Evolutionary conservation across 2,797 vertebrate species (phyloP).

Genomic region (Brachyrhaphis roseni): DNA sequence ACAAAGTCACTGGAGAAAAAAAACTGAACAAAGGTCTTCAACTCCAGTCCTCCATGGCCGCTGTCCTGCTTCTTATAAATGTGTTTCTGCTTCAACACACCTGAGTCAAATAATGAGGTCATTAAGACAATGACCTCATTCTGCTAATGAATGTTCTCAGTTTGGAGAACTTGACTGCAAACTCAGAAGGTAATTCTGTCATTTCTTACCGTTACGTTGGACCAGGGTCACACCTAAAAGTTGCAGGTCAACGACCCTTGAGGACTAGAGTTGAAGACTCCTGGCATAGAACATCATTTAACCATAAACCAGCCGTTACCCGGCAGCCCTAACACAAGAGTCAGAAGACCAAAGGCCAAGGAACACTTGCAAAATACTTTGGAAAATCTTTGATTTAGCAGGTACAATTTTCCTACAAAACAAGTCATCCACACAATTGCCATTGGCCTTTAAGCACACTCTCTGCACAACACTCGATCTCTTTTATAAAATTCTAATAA

Average conservation of each 20-base stretch:
- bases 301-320: neutral
- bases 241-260: neutral
- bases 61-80: too few relatives aligned
- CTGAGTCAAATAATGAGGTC: too few relatives aligned
- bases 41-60: neutral
- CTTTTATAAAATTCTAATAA: neutral
- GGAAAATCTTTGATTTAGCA: neutral
- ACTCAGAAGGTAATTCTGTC: too few relatives aligned
- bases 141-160: too few relatives aligned
- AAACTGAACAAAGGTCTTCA: neutral
- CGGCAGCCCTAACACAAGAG: neutral
- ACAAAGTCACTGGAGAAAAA: neutral
- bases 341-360: neutral
- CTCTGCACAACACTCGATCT: neutral
- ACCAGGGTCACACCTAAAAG: too few relatives aligned
- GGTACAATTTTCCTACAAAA: neutral
- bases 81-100: too few relatives aligned
- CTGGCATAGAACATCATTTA: neutral
- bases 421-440: neutral
- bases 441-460: neutral
- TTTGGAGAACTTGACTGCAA: too few relatives aligned
- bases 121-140: too few relatives aligned
- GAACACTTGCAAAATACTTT: neutral
- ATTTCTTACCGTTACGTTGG: too few relatives aligned
- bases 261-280: neutral